Evolutionary conservation across 1,140 invertebrate species (phyloP), one percentile per base, ranked within the genome.

Genomic region (Psix sp.): DNA sequence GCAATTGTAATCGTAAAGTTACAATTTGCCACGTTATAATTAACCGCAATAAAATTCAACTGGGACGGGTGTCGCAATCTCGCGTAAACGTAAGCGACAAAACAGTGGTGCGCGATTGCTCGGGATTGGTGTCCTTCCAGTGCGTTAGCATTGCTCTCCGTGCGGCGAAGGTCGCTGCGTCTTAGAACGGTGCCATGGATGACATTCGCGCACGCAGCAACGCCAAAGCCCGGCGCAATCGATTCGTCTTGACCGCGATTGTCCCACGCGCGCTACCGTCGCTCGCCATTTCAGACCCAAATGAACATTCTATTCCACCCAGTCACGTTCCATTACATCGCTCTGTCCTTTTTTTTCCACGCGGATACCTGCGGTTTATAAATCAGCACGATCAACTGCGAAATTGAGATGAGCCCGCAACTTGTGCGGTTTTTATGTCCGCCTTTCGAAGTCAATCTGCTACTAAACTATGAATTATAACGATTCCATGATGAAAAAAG

Each of bases 241-340:
- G 48, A 56, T 42, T 48, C 62, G 62, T 40, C 43, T 21, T 48
- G 51, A 66, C 62, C 51, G 62, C 49, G 51, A 56, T 66, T 39
- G 46, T 63, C 46, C 46, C 46, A 63, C 59, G 39, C 51, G 39
- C 18, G n/a, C 3, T 20, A 24, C 20, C 31, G 16, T 14, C 29
- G 20, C 21, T 6, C 38, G 16, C 38, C 35, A 43, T 49, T 51
- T 33, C 26, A 60, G 15, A 1, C 21, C 38, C 20, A 40, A 24
- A 42, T 43, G 20, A 33, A 56, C 51, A 35, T 56, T 36, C 52
- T 45, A 35, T 54, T 54, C 24, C 36, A 9, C 24, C 13, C 17
- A 35, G 42, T 48, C 54, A 35, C 21, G 33, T 46, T 48, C 39
- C 42, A 45, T 45, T 29, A 21, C 33, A 38, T 31, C 39, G 3